Conservation (phyloP, 2,888 invertebrate genomes). For the Leucophenga maculata region DNA sequence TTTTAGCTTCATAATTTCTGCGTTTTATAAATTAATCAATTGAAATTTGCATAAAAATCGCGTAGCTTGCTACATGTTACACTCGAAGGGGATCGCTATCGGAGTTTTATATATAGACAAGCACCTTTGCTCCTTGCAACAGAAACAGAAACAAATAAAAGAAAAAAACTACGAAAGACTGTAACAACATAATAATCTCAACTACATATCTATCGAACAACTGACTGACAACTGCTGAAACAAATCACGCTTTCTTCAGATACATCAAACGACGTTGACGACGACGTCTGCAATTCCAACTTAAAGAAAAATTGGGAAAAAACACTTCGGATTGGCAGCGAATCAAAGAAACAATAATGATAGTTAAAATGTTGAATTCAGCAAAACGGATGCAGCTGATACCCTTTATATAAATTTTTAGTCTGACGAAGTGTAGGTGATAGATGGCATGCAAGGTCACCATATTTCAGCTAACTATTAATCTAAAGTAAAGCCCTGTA, state of each 20-base stretch:
- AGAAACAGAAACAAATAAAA: background rate
- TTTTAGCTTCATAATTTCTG: constrained; percentile 14
- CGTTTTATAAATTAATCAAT: constrained; percentile 19
- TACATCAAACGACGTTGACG: constrained; percentile 52
- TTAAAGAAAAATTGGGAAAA: background rate
- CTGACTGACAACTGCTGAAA: constrained; percentile 48
- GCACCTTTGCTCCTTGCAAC: background rate
- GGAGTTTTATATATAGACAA: background rate
- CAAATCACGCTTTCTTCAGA: constrained; percentile 59
- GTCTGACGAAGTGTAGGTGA: no score
- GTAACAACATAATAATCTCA: background rate
- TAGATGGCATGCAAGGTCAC: no score
- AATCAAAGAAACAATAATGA: background rate
- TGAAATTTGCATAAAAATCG: constrained; percentile 25
- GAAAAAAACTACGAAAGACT: background rate
- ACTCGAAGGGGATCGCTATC: background rate
- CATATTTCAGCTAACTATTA: no score
- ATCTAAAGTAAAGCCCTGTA: no score
- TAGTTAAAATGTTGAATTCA: background rate
- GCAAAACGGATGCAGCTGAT: background rate
- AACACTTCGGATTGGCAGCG: background rate
- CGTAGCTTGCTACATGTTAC: constrained; percentile 4
- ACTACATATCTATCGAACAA: constrained; percentile 19
- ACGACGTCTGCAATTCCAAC: constrained; percentile 21
- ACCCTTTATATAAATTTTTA: no score